Conservation (phyloP, 2,797 vertebrate species). For the Anomalospiza imberbis region DNA sequence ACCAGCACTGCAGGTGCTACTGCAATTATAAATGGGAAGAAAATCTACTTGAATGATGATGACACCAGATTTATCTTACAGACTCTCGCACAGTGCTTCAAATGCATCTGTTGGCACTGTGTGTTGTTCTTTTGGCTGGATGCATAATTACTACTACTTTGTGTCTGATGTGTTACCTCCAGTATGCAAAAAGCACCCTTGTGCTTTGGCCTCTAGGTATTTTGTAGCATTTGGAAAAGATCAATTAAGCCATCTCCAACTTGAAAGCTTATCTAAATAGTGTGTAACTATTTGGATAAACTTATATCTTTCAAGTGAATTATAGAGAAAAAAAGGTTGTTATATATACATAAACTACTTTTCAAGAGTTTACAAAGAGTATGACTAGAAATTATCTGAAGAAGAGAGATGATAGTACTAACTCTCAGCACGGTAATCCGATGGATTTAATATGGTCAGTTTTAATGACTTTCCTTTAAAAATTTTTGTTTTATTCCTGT, state of each 20-base stretch:
- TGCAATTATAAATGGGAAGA: not conserved
- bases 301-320: not conserved
- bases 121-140: not conserved
- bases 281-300: not conserved
- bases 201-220: not conserved
- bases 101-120: not conserved
- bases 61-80: not conserved
- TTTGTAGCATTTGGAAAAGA: not conserved
- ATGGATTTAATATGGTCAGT: not conserved
- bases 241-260: not conserved
- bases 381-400: not conserved
- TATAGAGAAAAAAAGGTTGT: not conserved
- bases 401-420: not conserved
- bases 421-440: not conserved
- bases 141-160: not conserved
- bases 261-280: not conserved
- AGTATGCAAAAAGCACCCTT: fast-evolving
- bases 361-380: not conserved
- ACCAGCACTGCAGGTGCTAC: not conserved
- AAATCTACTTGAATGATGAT: not conserved
- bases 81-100: not conserved
- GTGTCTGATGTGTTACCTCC: not conserved
- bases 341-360: not conserved
- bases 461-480: not conserved
- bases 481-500: not conserved